phyloP scores from a whole-genome alignment of 2,113 vertebrate genomes.

The Atrichornis clamosus region DNA sequence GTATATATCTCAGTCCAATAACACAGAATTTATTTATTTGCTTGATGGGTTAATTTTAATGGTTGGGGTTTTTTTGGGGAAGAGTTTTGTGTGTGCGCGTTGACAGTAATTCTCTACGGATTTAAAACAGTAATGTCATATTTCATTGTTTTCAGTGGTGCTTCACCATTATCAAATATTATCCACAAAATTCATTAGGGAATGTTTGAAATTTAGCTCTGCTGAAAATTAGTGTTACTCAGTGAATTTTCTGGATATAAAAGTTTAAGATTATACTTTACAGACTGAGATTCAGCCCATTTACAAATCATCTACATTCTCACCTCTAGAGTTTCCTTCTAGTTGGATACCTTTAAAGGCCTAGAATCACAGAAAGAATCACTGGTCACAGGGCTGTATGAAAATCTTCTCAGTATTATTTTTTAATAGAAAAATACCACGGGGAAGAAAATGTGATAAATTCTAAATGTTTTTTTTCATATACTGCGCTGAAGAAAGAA shows the following conservation, averaged over 20 bases:
- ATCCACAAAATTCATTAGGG: background rate
- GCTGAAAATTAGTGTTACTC: background rate
- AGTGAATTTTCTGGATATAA: background rate
- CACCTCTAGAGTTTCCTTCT: background rate
- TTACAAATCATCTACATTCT: background rate
- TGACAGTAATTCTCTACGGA: background rate
- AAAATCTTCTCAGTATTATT: background rate
- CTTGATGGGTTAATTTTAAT: background rate
- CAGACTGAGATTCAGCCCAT: background rate
- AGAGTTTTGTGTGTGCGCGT: background rate
- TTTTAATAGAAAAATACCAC: background rate
- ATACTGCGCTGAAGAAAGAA: background rate
- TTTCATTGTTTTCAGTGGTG: background rate
- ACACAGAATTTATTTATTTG: background rate
- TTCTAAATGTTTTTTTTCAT: background rate
- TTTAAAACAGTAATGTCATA: background rate
- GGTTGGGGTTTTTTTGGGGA: background rate
- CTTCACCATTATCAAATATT: background rate
- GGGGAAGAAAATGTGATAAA: background rate
- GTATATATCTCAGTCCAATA: background rate
- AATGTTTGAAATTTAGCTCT: background rate
- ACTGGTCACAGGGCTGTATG: background rate
- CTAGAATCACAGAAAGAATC: background rate
- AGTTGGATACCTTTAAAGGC: background rate
- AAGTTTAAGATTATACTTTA: background rate